A percentile compares a stretch with the other conserved stretches of the same genome.
These are phyloP conservation scores for Agraylea sexmaculata DNA, from an alignment of 1,140 invertebrate species.

Conservation along the genomic window DNA sequence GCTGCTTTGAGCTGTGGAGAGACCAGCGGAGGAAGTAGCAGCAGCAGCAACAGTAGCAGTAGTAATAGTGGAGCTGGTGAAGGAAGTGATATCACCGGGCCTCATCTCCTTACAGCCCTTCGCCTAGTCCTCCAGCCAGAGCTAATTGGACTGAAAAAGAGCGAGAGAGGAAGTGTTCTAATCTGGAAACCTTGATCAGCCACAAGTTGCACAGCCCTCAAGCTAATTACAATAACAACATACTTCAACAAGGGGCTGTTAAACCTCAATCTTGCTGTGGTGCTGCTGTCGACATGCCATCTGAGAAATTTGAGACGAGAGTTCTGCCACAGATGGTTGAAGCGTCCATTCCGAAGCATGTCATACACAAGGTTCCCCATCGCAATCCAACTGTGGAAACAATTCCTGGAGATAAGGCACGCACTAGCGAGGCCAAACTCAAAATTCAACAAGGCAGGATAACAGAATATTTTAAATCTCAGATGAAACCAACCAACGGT, in stretches of 20 bases:
- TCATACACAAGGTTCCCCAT: conserved; percentile 9
- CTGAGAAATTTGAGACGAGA: conserved; percentile 8
- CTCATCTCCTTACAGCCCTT: conserved; percentile 62
- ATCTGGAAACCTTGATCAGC: conserved; percentile 8
- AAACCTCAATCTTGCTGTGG: neutral
- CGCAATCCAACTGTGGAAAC: neutral
- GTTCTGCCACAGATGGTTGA: conserved; percentile 23
- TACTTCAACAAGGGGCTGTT: conserved; percentile 2
- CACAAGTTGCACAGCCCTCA: conserved; percentile 7
- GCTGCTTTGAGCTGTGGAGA: conserved; percentile 39
- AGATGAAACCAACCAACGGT: conserved; percentile 55
- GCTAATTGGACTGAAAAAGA: conserved; percentile 6
- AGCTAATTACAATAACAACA: conserved; percentile 8
- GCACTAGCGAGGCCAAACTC: conserved; percentile 20
- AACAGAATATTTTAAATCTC: conserved; percentile 70
- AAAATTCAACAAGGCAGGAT: conserved; percentile 50
- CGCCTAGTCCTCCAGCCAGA: conserved; percentile 24
- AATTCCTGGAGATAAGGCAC: conserved; percentile 25
- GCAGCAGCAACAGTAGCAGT: conserved; percentile 19
- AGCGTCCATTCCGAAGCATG: conserved; percentile 15
- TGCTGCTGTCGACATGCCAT: conserved; percentile 7
- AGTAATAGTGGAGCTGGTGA: no score
- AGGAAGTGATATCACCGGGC: conserved; percentile 57
- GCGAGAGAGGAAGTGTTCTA: conserved; percentile 12
- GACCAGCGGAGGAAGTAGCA: conserved; percentile 34